These are phyloP conservation scores for Leucoptera coffeella DNA, from an alignment of 2,888 invertebrate genomes.

Conservation along the genomic window DNA sequence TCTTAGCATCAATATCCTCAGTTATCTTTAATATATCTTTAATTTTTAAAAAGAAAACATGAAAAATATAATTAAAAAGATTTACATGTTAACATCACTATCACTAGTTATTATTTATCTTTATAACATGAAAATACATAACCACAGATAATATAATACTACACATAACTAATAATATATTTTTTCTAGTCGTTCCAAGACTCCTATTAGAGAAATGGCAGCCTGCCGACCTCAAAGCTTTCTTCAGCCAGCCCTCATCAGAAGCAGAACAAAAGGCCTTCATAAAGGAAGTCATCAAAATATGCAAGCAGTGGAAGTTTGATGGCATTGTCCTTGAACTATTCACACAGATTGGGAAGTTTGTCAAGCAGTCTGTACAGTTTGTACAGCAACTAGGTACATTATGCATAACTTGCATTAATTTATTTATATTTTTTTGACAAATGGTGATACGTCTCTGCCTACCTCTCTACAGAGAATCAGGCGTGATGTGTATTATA, in stretches of 20 bases:
- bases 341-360: slow-evolving; percentile 70
- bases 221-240: slow-evolving; percentile 61
- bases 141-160: no score
- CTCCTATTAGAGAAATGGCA: slow-evolving; percentile 86
- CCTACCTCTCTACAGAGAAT: no score
- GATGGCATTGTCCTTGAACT: slow-evolving; percentile 89
- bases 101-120: no score
- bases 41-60: no score
- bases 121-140: no score
- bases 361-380: slow-evolving; percentile 58
- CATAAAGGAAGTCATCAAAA: slow-evolving; percentile 60
- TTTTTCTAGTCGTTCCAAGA: slow-evolving; percentile 74
- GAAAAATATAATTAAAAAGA: background rate
- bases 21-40: no score
- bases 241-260: slow-evolving; percentile 61
- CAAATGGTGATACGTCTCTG: no score
- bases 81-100: no score
- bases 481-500: no score
- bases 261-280: slow-evolving; percentile 63
- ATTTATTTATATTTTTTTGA: no score
- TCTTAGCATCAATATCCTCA: no score
- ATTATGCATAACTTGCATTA: no score
- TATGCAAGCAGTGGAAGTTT: slow-evolving; percentile 71
- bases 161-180: slow-evolving; percentile 1
- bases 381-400: slow-evolving; percentile 62